phyloP scores from a whole-genome alignment of 2,113 vertebrate species.

The Dromas ardeola region DNA sequence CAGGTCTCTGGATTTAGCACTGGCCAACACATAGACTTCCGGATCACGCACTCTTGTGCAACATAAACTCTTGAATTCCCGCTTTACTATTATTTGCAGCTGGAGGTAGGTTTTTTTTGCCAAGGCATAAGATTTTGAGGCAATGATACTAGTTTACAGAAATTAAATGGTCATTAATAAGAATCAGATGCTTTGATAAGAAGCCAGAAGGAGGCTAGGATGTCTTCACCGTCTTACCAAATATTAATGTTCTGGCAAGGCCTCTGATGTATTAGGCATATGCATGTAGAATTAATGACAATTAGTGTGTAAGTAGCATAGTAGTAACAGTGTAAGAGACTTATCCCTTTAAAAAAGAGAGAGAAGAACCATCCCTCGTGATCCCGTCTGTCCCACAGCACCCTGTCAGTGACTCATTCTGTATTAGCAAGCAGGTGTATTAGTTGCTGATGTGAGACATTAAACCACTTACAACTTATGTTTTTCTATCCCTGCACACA shows the following conservation, averaged over 20 bases:
- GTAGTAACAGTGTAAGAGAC: neutral
- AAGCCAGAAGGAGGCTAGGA: neutral
- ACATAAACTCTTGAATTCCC: neutral
- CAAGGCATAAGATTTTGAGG: neutral
- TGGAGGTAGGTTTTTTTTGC: neutral
- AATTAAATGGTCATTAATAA: neutral
- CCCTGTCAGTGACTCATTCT: neutral
- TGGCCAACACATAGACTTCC: neutral
- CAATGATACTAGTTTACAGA: neutral
- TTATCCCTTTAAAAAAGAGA: neutral
- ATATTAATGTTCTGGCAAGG: neutral
- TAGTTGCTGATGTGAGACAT: neutral
- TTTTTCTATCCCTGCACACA: neutral
- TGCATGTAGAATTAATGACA: neutral
- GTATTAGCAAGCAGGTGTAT: neutral
- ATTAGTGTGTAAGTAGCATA: neutral
- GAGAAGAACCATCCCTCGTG: neutral
- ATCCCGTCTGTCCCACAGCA: neutral
- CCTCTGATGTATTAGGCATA: neutral
- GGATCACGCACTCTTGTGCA: neutral
- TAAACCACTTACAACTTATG: neutral
- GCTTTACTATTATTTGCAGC: neutral
- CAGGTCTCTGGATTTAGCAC: neutral
- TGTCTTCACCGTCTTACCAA: neutral
- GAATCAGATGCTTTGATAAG: neutral